Evolutionary conservation across 2,113 vertebrate species (phyloP), one percentile per base, ranked within the genome.

Genomic region (Channa maculata): DNA sequence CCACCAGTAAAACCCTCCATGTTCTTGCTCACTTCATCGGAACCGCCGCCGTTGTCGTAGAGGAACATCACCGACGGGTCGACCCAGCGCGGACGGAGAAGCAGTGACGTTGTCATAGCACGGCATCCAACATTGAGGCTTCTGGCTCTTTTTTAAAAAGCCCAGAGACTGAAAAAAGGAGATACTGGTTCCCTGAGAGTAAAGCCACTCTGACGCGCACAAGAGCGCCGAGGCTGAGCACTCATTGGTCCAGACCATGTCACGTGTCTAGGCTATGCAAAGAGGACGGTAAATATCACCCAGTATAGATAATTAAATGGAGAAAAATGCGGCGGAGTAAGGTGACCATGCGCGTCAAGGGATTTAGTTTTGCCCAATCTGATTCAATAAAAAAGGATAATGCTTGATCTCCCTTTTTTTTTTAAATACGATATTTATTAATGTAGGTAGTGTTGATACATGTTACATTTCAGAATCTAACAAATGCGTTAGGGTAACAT

Each of bases 41-140:
- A 94, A 78, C 83, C 90, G 50, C 86, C 90, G 94, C 96, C 93
- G 95, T 96, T 97, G 96, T 99, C 98, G 96, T 99, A 99, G 89
- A 99, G 96, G 88, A 99, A 99, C 98, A 99, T 99, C 93, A 98
- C 96, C 94, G 92, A 92, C 82, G 97, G 97, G 96, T 99, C 98
- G 94, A 97, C 96, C 97, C 97, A 98, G 95, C 97, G 96, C 83
- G 98, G 97, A 95, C 97, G 97, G 95, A 99, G 97, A 92, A 99
- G 96, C 94, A 98, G 96, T 96, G 98, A 98, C 95, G 97, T 96
- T 96, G 98, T 99, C 98, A 99, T 99, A 99, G 97, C 98, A 97
- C 96, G 96, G 77, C 92, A 86, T 95, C 95, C 96, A 95, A 95
- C 97, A 97, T 97, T 93, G 95, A 96, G 95, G 95, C 96, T 89